A percentile compares a stretch with the other conserved stretches of the same genome.
phyloP scores from a whole-genome alignment of 2,797 vertebrate genomes.

The Otus scops region DNA sequence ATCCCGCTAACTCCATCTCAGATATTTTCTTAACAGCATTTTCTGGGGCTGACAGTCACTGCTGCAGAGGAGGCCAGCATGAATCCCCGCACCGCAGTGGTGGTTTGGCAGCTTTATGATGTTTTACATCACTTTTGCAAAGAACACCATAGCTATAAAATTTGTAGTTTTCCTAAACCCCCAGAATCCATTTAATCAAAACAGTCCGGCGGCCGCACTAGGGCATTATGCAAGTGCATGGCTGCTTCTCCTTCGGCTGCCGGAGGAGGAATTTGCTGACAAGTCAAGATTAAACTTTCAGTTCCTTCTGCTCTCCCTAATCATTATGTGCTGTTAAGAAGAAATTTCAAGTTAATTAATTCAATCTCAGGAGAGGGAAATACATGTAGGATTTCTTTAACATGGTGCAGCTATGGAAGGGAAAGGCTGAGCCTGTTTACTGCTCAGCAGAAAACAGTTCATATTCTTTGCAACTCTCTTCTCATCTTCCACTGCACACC shows the following conservation, averaged over 20 bases:
- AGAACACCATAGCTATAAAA: conserved; percentile 55
- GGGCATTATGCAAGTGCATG: conserved; percentile 55
- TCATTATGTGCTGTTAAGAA: conserved; percentile 27
- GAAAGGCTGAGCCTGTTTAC: neutral
- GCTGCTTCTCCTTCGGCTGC: conserved; percentile 24
- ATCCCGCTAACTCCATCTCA: neutral
- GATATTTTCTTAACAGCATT: neutral
- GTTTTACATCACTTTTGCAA: conserved; percentile 60
- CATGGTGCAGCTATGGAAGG: neutral
- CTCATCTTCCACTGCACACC: neutral
- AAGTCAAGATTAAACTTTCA: conserved; percentile 34
- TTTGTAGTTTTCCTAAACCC: conserved; percentile 56
- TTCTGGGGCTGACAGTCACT: neutral
- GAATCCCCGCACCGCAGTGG: neutral
- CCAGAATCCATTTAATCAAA: conserved; percentile 64
- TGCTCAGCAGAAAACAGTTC: neutral
- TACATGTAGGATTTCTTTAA: neutral
- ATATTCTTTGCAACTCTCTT: neutral
- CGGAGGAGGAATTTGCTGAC: conserved; percentile 52
- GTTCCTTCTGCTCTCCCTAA: conserved; percentile 15
- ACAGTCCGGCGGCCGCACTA: neutral
- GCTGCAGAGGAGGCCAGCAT: conserved; percentile 22
- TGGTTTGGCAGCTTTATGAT: conserved; percentile 56
- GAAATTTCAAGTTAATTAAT: conserved; percentile 50
- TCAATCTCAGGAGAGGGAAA: conserved; percentile 44